These are phyloP conservation scores for Agrotis clavis DNA, from an alignment of 2,888 invertebrate species.

Conservation along the genomic window DNA sequence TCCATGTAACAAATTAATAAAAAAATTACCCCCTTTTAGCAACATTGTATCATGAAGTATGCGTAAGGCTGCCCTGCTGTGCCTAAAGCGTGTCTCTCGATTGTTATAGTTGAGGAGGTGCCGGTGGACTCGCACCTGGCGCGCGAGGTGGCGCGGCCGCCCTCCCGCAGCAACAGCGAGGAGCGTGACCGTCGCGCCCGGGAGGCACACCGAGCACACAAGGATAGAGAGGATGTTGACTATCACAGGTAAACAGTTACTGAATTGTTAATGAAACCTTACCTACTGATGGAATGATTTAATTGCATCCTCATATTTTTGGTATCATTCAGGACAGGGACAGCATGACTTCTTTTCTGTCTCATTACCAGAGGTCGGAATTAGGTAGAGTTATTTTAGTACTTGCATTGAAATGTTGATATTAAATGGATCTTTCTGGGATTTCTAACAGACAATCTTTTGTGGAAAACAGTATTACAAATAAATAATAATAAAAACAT, in stretches of 20 bases:
- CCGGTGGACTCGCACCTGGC: conserved; percentile 86
- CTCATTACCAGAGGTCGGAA: no score
- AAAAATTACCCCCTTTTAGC: conserved; percentile 14
- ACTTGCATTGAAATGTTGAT: no score
- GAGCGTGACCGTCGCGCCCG: conserved; percentile 72
- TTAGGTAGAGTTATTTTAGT: no score
- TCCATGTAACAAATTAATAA: conserved; percentile 11
- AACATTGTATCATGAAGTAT: conserved; percentile 1
- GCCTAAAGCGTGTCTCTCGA: conserved; percentile 35
- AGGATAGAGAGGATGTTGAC: conserved; percentile 56
- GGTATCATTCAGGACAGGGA: neutral
- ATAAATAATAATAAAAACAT: no score
- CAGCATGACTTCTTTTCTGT: neutral
- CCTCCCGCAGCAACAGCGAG: conserved; percentile 76
- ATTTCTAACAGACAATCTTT: no score
- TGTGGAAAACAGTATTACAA: no score
- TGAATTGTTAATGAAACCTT: neutral
- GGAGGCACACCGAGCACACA: conserved; percentile 64
- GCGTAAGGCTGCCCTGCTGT: neutral
- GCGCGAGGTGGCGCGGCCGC: conserved; percentile 61
- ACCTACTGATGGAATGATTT: neutral
- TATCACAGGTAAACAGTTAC: conserved; percentile 63
- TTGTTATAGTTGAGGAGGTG: conserved; percentile 89
- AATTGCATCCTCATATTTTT: neutral
- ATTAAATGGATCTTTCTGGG: no score